These are phyloP conservation scores for Oenanthe oenanthe DNA, from an alignment of 2,113 vertebrate species.

Conservation along the genomic window DNA sequence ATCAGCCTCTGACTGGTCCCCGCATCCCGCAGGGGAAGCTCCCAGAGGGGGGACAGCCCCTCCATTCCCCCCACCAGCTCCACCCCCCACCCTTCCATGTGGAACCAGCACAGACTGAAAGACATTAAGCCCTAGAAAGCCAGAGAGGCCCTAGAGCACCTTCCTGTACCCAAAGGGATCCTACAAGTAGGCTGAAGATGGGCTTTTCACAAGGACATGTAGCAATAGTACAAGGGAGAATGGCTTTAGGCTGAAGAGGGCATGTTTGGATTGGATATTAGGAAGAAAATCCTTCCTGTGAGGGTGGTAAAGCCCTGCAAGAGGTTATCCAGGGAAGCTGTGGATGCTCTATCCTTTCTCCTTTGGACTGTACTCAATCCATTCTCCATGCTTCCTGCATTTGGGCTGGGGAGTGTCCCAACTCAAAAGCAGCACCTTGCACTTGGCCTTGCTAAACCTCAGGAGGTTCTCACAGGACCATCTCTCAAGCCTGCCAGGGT, in stretches of 20 bases:
- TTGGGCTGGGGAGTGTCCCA: background rate
- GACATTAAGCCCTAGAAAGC: background rate
- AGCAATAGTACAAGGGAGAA: background rate
- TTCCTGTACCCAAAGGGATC: background rate
- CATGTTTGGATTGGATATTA: background rate
- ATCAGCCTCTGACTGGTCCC: too few species aligned
- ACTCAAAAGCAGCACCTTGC: background rate
- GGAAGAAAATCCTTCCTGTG: background rate
- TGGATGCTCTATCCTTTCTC: background rate
- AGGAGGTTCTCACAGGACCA: fast-evolving
- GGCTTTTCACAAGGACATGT: background rate
- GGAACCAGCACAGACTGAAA: background rate
- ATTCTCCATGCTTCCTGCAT: background rate
- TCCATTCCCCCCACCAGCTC: too few species aligned
- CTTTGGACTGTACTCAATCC: background rate
- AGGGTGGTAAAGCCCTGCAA: background rate
- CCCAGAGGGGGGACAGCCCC: too few species aligned
- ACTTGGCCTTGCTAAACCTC: background rate
- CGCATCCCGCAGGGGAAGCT: too few species aligned
- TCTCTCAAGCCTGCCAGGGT: background rate
- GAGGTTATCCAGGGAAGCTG: background rate
- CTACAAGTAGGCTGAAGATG: background rate
- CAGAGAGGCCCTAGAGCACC: background rate
- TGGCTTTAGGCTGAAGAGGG: background rate
- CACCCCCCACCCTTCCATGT: too few species aligned